phyloP scores from a whole-genome alignment of 1,140 invertebrate genomes.

The Trinorchestia longiramus region DNA sequence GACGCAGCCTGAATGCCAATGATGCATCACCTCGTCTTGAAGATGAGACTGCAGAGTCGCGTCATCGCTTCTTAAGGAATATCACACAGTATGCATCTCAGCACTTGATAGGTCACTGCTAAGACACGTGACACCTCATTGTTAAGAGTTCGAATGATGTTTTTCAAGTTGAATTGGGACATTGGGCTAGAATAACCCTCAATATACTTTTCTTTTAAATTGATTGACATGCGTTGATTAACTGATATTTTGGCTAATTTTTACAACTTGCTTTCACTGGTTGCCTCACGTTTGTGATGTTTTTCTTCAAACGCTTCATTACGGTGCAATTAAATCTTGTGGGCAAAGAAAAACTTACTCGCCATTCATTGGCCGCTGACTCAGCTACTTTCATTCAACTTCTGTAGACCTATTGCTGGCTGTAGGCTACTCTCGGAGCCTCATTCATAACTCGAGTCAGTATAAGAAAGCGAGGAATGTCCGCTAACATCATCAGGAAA shows the following conservation, averaged over 20 bases:
- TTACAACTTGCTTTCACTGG: background rate
- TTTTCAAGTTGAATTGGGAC: background rate
- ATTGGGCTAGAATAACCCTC: background rate
- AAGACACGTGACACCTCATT: background rate
- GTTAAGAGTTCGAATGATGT: background rate
- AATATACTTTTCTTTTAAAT: too few relatives aligned
- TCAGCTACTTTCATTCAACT: conserved; percentile 23
- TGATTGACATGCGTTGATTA: background rate
- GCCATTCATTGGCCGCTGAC: background rate
- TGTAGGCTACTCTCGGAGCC: background rate
- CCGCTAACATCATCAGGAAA: background rate
- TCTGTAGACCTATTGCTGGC: background rate
- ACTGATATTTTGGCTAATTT: background rate
- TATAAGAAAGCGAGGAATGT: background rate
- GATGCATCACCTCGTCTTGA: background rate
- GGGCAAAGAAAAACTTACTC: background rate
- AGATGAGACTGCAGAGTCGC: background rate
- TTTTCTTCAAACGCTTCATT: background rate
- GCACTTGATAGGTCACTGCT: background rate
- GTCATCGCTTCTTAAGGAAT: background rate
- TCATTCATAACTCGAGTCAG: background rate
- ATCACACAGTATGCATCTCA: background rate
- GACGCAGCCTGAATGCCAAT: background rate
- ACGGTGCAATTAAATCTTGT: background rate
- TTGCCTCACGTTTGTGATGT: background rate